Conservation (phyloP, 2,113 vertebrate genomes). For the Scalopus aquaticus region DNA sequence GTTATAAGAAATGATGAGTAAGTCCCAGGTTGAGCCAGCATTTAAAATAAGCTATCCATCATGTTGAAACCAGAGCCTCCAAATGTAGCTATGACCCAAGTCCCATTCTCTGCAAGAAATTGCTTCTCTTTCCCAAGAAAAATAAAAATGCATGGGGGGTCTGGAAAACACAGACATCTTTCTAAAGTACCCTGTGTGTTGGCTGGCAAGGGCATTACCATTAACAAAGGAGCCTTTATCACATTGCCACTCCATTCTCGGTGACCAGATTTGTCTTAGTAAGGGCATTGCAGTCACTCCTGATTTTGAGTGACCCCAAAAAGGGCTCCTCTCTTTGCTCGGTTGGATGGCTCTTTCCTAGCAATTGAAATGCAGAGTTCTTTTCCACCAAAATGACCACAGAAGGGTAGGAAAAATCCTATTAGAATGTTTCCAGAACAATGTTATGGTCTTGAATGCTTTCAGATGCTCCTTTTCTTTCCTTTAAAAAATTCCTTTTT, state of each 20-base stretch:
- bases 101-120: neutral
- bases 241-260: neutral
- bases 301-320: neutral
- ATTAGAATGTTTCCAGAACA: neutral
- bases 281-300: neutral
- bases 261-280: neutral
- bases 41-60: constrained; percentile 44
- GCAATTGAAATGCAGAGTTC: constrained; percentile 3
- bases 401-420: constrained; percentile 52
- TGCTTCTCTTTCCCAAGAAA: neutral
- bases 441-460: constrained; percentile 22
- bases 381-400: constrained; percentile 44
- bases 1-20: neutral
- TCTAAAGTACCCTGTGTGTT: neutral
- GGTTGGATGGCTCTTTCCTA: neutral
- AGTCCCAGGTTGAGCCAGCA: neutral
- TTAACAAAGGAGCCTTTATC: neutral
- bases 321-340: neutral
- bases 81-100: neutral
- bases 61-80: neutral
- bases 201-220: neutral
- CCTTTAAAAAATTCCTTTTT: neutral
- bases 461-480: constrained; percentile 32
- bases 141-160: neutral
- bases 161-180: neutral